Base-by-base conservation (phyloP, 2,113 vertebrate genomes). In the Python bivittatus region DNA sequence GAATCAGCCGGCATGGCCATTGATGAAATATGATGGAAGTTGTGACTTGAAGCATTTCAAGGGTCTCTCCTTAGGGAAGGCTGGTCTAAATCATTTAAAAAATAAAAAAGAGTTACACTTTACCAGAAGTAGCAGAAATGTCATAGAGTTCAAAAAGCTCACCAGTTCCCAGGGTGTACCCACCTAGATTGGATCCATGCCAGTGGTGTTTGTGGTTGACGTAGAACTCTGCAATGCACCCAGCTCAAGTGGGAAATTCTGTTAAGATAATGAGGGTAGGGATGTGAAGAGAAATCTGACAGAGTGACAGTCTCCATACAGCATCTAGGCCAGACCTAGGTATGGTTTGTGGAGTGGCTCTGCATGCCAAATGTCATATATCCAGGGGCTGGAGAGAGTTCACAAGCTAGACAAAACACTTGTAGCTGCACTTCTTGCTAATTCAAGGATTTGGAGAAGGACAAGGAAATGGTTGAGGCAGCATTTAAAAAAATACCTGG, bases 401-500 rank as follows among this genome's bases (percentile, higher is more conserved):
- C 68, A 27, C 54, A 27, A 38, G 42, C 29, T 44, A 93, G 93
- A 89, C 89, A 48, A 53, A 89, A 83, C 90, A 93, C 91, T 93
- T 95, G 91, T 84, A 85, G 72, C 64, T 92, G 86, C 88, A 94
- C 86, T 44, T 33, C 84, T 56, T 48, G 88, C 94, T 94, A 48
- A 86, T 56, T 93, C 0, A 0, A 87, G 90, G n/a, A 87, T 93
- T 91, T 61, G 92, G 48, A 92, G 93, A 29, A 94, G 38, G 91
- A 88, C 48, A 92, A 52, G 72, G 89, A 91, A 86, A 90, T 48
- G 2, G 27, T 25, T 22, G 54, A 96, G 94, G 89, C 93, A 56
- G 29, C 52, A 88, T 68, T 64, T 94, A 95, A 57, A 94, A 96
- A 92, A 58, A 92, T 91, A 94, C 90, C 88, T 94, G 95, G 94